phyloP scores from a whole-genome alignment of 2,888 invertebrate genomes.

The Chrysolina oricalcia region DNA sequence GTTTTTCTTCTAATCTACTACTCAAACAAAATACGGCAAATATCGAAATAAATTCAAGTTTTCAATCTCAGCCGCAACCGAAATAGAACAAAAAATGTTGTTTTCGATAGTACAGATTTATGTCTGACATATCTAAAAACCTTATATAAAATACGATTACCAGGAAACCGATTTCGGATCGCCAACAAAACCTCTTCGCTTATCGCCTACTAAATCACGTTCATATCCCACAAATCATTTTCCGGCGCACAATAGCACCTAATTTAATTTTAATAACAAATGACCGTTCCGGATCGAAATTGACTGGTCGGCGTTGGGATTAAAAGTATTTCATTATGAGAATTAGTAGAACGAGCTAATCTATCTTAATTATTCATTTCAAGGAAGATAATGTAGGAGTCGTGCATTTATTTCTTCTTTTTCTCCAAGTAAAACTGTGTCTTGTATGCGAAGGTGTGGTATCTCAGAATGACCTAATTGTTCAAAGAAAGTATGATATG shows the following conservation, averaged over 20 bases:
- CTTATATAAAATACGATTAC: not conserved
- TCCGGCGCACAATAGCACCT: conserved; percentile 9
- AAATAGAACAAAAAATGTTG: not conserved
- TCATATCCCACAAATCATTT: conserved; percentile 12
- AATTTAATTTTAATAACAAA: conserved; percentile 23
- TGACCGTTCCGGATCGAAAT: not conserved
- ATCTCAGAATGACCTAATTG: too few species aligned
- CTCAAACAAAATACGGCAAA: not conserved
- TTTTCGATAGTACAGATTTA: not conserved
- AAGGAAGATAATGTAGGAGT: not conserved
- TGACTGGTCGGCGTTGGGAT: conserved; percentile 2
- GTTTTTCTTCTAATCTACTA: too few species aligned
- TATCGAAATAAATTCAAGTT: not conserved
- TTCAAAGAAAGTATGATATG: too few species aligned
- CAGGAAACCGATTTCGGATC: not conserved
- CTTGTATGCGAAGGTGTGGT: too few species aligned
- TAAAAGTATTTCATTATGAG: not conserved
- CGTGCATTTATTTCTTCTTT: not conserved
- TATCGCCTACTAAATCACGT: conserved; percentile 16
- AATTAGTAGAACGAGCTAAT: conserved; percentile 11
- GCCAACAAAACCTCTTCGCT: conserved; percentile 8
- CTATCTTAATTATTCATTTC: conserved; percentile 7
- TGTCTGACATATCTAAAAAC: not conserved
- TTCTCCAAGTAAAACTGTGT: too few species aligned
- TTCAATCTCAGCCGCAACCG: not conserved